These are phyloP conservation scores for Todiramphus chloris DNA, from an alignment of 2,113 vertebrate genomes.

Conservation along the genomic window DNA sequence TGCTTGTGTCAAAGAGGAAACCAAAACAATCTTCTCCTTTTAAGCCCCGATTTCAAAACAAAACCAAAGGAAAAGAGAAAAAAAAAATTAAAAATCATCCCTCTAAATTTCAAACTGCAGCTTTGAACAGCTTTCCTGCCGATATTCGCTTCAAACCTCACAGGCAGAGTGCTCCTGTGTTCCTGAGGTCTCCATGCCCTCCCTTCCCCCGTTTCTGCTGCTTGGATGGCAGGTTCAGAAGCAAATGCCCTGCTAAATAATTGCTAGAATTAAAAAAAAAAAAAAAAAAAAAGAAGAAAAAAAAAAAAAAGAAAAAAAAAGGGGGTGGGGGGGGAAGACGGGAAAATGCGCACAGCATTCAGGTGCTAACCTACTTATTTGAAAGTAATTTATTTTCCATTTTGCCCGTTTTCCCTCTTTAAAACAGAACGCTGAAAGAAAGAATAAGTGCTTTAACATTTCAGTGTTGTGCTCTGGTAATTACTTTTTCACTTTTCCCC, in stretches of 20 bases:
- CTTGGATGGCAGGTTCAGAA: background rate
- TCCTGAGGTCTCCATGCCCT: background rate
- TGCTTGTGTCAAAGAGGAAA: background rate
- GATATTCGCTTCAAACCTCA: background rate
- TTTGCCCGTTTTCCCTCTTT: constrained; percentile 38
- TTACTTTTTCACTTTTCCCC: constrained; percentile 64
- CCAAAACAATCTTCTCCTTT: constrained; percentile 3
- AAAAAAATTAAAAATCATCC: background rate
- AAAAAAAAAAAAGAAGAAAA: background rate
- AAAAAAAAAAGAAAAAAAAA: too few relatives aligned
- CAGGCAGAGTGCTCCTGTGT: background rate
- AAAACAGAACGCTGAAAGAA: constrained; percentile 42
- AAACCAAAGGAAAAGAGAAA: background rate
- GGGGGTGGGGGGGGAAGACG: too few relatives aligned
- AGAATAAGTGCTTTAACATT: constrained; percentile 64
- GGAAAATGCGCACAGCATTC: too few relatives aligned
- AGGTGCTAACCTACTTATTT: constrained; percentile 56
- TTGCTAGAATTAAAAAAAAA: background rate
- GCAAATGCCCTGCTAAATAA: constrained; percentile 10
- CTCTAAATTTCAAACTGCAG: background rate
- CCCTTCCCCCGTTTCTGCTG: constrained; percentile 25
- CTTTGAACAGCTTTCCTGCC: background rate
- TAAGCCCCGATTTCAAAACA: background rate
- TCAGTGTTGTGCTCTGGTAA: constrained; percentile 59
- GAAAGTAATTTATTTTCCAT: constrained; percentile 64